Evolutionary conservation across 2,888 invertebrate genomes (phyloP), one percentile per base, ranked within the genome.

Genomic region (Drosophila anceps): DNA sequence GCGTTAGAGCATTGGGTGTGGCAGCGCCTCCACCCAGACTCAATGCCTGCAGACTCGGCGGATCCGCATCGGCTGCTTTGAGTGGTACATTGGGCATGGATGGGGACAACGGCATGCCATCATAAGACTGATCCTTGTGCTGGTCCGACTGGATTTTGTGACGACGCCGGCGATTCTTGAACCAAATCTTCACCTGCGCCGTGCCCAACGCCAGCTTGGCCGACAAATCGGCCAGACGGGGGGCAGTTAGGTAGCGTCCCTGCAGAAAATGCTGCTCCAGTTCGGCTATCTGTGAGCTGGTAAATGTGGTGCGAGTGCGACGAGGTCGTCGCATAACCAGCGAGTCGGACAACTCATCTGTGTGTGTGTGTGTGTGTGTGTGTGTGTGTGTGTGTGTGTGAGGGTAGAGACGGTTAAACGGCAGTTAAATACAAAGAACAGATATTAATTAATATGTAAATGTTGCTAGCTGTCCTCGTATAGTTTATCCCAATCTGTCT

Each of bases 91-190:
- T 78, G 51, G 71, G 69, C 48, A 77, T 72, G 18, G 80, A 70
- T 6, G 88, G 90, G 41, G 90, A 90, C 13, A 83, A 54, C 5
- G 88, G 84, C 82, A 90, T 90, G 20, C 75, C 82, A 31, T 90
- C 90, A 62, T 76, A 84, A 6, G 84, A 81, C 15, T 78, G 81
- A 57, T 85, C 84, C 55, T 87, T 88, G 50, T 84, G 81, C 33
- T 86, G 89, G 46, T 90, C 84, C 33, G 88, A 63, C 69, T 88
- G 87, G 1, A 91, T 79, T 59, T 91, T 91, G 33, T 90, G 82
- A 18, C 91, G 91, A 31, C 91, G 90, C 29, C 91, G 78, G 12
- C 91, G 90, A 71, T 91, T 91, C 67, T 91, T 91, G 50, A 91
- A 91, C 91, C 91, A 91, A 29, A 87, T 89, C 67, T 88, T 91